These are phyloP conservation scores for Caranx ignobilis DNA, from an alignment of 2,113 vertebrate genomes.

Conservation along the genomic window DNA sequence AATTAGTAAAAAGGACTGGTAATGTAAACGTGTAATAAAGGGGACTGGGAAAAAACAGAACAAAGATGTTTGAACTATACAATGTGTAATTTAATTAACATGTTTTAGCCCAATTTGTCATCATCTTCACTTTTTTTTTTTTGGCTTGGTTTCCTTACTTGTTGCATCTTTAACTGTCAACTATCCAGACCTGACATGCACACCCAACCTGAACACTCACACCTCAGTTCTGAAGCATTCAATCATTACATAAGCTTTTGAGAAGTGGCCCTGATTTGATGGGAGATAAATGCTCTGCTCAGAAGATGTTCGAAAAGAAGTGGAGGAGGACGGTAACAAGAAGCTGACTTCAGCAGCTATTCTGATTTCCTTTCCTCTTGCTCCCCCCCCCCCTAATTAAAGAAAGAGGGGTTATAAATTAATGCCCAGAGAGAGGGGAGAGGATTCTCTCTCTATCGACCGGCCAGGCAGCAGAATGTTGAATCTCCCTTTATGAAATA, in stretches of 20 bases:
- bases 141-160: not conserved
- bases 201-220: not conserved
- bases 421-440: slow-evolving; percentile 53
- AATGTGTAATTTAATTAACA: not conserved
- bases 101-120: not conserved
- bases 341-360: slow-evolving; percentile 65
- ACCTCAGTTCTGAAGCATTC: not conserved
- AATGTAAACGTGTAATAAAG: slow-evolving; percentile 29
- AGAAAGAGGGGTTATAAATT: slow-evolving; percentile 71
- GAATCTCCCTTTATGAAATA: slow-evolving; percentile 40
- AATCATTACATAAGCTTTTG: not conserved
- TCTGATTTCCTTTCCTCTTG: slow-evolving; percentile 51
- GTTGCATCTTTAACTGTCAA: not conserved
- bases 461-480: slow-evolving; percentile 33
- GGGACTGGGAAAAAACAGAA: not conserved
- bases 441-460: slow-evolving; percentile 61
- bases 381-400: slow-evolving; percentile 72
- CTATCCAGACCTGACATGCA: not conserved
- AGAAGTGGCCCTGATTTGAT: slow-evolving; percentile 15
- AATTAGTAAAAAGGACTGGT: slow-evolving; percentile 22
- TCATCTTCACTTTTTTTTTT: not conserved
- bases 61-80: not conserved
- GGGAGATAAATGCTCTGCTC: slow-evolving; percentile 23
- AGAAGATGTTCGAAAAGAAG: slow-evolving; percentile 1
- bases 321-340: slow-evolving; percentile 6